Conservation (phyloP, 2,797 vertebrate species). For the Peromyscus attwateri region DNA sequence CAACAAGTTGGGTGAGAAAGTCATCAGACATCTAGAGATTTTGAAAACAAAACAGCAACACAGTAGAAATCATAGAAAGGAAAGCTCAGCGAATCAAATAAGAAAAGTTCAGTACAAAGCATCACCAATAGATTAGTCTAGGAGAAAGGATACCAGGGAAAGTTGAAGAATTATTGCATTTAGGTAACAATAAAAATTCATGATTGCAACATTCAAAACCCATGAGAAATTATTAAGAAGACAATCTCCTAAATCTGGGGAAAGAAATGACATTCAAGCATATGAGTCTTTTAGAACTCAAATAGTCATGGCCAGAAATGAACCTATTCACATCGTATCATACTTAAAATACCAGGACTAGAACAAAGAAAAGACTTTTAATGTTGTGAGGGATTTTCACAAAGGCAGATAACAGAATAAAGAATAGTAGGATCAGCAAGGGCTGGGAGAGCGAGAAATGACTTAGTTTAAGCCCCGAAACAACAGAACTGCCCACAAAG, state of each 20-base stretch:
- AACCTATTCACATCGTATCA: not conserved
- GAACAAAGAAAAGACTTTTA: not conserved
- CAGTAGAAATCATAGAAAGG: not conserved
- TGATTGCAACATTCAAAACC: not conserved
- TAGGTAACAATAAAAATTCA: not conserved
- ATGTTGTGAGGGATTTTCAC: too few relatives aligned
- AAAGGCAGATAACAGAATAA: not conserved
- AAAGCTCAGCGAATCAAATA: not conserved
- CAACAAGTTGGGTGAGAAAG: not conserved
- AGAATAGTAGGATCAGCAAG: not conserved
- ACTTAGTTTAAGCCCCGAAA: not conserved
- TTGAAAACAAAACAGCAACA: not conserved
- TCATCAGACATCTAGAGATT: not conserved
- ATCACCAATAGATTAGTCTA: not conserved
- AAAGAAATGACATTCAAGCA: not conserved
- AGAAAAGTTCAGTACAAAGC: not conserved
- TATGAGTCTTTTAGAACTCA: not conserved
- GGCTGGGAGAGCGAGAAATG: not conserved
- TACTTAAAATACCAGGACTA: not conserved
- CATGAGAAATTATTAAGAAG: not conserved
- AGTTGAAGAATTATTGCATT: not conserved
- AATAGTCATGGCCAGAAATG: not conserved
- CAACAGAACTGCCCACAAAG: not conserved
- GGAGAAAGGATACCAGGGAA: not conserved
- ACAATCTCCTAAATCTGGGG: not conserved